These are phyloP conservation scores for Gonocerus acuteangulatus DNA, from an alignment of 2,888 invertebrate genomes.

Conservation along the genomic window DNA sequence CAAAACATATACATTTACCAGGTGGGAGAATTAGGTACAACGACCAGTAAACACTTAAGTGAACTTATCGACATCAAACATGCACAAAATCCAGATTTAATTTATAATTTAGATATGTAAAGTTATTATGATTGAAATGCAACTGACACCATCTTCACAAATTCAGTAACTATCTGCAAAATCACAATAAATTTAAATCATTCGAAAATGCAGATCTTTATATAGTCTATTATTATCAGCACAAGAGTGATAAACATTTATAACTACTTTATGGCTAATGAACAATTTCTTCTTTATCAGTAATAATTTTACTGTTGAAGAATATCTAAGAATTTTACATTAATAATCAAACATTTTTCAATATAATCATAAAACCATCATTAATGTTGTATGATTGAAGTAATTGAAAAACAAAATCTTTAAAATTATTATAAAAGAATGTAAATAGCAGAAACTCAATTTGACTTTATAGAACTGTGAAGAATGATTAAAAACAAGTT, in stretches of 20 bases:
- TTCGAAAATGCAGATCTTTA: neutral
- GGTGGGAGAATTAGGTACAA: neutral
- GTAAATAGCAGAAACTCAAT: no score
- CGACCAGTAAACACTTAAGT: neutral
- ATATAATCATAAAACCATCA: no score
- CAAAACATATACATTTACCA: conserved; percentile 16
- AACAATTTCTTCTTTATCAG: neutral
- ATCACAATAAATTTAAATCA: neutral
- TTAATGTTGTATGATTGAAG: no score
- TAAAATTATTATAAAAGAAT: no score
- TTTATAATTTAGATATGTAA: conserved; percentile 5
- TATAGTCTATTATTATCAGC: neutral
- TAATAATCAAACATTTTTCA: no score
- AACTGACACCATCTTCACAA: neutral
- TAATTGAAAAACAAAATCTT: no score
- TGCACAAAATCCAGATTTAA: neutral
- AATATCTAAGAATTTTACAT: no score
- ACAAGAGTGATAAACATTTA: neutral
- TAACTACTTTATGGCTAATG: neutral
- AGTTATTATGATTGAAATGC: conserved; percentile 13
- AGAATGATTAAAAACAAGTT: no score
- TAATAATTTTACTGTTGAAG: no score
- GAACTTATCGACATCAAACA: neutral
- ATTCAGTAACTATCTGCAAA: neutral
- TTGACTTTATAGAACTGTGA: no score